Base-by-base conservation (phyloP, 92 coral and sea anemone genomes). In the Umimayanthus chanpuru region DNA sequence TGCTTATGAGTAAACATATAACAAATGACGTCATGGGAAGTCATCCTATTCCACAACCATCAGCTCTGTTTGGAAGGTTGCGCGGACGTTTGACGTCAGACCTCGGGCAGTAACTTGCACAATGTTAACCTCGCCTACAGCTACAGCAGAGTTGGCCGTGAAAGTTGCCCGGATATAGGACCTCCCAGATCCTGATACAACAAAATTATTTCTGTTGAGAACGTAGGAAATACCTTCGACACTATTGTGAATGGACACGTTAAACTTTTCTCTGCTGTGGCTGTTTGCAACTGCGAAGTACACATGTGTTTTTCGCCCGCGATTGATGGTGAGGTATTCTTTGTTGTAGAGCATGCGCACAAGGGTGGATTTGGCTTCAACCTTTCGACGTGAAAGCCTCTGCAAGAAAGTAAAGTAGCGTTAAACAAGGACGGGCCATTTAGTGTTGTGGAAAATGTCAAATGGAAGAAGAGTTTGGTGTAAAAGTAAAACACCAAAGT, bases 271-370 rank as follows among this genome's bases (percentile, higher is more conserved):
- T 65, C 15, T 6, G 55, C 20, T 20, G 20, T 64, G 50, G 58
- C 75, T 81, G 75, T 41, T 81, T 6, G 9, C 44, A 16, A 81
- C 16, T 10, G 73, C 86, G 9, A 81, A 81, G 58, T 81, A 81
- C 14, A 81, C 86, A 3, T 39, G 8, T 3, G 55, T 36, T 5
- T 3, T 20, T 12, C 28, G 11, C 1, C 56, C 32, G 18, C 50
- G 74, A 36, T n/a, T 65, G 3, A 81, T 76, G n/a, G 50, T 65
- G 5, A 81, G 50, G 58, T 32, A 81, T 6, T 25, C 55, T 16
- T 41, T 81, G 86, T 65, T 81, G 55, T 81, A 81, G 73, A 81
- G 86, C 56, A 81, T 36, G 68, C 86, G 86, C 14, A 81, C 68
- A 4, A 64, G 73, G 15, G 41, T 58, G 0, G 58, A 20, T 70